Evolutionary conservation across 2,797 vertebrate genomes (phyloP).

Genomic region (Artibeus lituratus): DNA sequence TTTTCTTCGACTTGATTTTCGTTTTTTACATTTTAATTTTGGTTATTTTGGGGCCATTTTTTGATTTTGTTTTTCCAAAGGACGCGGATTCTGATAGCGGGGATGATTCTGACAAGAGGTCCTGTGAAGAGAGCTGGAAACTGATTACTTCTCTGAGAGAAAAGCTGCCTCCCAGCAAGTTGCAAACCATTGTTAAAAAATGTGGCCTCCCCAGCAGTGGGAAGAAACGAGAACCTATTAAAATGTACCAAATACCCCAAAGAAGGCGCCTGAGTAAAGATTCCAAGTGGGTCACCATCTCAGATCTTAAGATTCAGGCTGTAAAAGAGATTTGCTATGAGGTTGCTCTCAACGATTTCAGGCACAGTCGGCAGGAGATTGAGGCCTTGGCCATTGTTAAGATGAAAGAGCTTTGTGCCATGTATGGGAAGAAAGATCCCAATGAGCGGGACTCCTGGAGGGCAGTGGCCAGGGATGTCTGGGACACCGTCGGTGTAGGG

Average conservation of each 20-base stretch:
- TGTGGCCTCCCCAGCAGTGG: conserved; percentile 99
- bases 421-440: conserved; percentile 97
- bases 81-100: conserved; percentile 99
- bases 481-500: conserved; percentile 98
- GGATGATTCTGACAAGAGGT: conserved; percentile 99
- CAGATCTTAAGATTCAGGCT: conserved; percentile 98
- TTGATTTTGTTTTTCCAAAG: conserved; percentile 95
- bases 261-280: conserved; percentile 97
- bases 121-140: conserved; percentile 99
- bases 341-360: conserved; percentile 98
- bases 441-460: conserved; percentile 98
- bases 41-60: conserved; percentile 91
- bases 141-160: conserved; percentile 99
- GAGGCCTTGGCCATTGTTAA: conserved; percentile 98
- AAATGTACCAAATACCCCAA: conserved; percentile 99
- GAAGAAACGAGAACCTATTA: conserved; percentile 95
- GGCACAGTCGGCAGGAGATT: conserved; percentile 97
- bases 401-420: conserved; percentile 98
- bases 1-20: conserved; percentile 91
- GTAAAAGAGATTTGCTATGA: conserved; percentile 99
- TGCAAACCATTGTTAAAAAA: conserved; percentile 99
- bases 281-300: conserved; percentile 99
- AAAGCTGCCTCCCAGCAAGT: conserved; percentile 99
- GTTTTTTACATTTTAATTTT: conserved; percentile 93
- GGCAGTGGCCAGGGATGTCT: conserved; percentile 97